Evolutionary conservation across 2,113 vertebrate species (phyloP).

Genomic region (Barbus barbus): DNA sequence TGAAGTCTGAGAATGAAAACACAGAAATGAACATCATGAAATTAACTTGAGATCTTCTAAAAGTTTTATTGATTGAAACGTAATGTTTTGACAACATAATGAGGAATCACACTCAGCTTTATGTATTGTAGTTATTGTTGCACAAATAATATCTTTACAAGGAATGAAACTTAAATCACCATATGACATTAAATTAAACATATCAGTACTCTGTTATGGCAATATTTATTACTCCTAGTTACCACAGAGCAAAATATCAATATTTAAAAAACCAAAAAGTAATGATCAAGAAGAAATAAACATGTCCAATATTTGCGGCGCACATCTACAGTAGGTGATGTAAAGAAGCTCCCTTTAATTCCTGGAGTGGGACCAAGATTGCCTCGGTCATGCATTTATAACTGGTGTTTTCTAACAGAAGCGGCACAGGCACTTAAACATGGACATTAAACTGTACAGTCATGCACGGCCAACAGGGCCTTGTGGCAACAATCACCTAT

Average conservation of each 20-base stretch:
- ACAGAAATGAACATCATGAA: too few species aligned
- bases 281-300: constrained; percentile 19
- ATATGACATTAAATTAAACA: constrained; percentile 61
- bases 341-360: constrained; percentile 77
- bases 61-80: constrained; percentile 75
- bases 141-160: too few species aligned
- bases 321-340: constrained; percentile 69
- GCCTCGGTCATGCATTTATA: constrained; percentile 66
- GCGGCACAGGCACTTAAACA: constrained; percentile 80
- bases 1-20: background rate
- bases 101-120: constrained; percentile 69
- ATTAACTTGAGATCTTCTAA: constrained; percentile 45
- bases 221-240: constrained; percentile 56
- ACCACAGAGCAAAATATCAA: constrained; percentile 50
- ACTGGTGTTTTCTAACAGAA: constrained; percentile 72
- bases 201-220: constrained; percentile 55
- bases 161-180: constrained; percentile 64
- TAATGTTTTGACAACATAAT: constrained; percentile 70
- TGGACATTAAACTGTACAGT: constrained; percentile 78
- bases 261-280: constrained; percentile 61
- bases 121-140: constrained; percentile 66
- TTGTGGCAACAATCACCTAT: constrained; percentile 71
- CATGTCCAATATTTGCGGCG: constrained; percentile 58
- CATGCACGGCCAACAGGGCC: constrained; percentile 76
- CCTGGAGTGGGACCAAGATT: constrained; percentile 70